Conservation (phyloP, 92 coral and sea anemone species). For the Zoanthus solanderi region DNA sequence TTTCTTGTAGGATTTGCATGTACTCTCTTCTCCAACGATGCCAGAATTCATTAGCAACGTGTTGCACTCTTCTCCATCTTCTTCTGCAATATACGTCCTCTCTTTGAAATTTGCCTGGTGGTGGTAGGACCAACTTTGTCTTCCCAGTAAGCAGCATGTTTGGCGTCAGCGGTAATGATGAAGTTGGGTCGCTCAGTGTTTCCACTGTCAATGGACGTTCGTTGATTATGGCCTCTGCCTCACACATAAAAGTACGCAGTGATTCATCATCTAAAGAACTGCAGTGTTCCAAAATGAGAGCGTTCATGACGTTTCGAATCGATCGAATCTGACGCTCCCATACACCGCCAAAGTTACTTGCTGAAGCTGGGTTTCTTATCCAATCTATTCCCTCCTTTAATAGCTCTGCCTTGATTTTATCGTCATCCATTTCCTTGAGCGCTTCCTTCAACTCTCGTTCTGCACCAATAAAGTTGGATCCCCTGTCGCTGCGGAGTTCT, state of each 20-base stretch:
- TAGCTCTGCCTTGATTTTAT: background rate
- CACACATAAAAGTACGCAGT: slow-evolving; percentile 19
- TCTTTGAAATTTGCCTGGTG: background rate
- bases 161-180: slow-evolving; percentile 52
- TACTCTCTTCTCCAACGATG: slow-evolving; percentile 15
- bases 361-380: too few species aligned
- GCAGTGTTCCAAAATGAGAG: too few species aligned
- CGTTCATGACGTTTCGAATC: background rate
- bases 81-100: background rate
- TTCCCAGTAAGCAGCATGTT: slow-evolving; percentile 55
- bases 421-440: background rate
- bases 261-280: slow-evolving; percentile 1
- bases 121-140: slow-evolving; percentile 31
- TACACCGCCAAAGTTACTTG: too few species aligned
- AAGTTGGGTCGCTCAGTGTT: slow-evolving; percentile 45
- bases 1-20: background rate
- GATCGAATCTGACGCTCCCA: too few species aligned
- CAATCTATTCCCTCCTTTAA: background rate
- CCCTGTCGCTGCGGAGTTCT: background rate
- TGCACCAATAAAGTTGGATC: background rate
- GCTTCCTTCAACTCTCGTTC: background rate
- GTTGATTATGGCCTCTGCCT: slow-evolving; percentile 15
- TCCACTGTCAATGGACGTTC: slow-evolving; percentile 45
- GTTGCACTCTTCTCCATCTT: slow-evolving; percentile 24
- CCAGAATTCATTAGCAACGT: slow-evolving; percentile 16